These are phyloP conservation scores for Agonopterix alstromeriana DNA, from an alignment of 2,888 invertebrate genomes.

Conservation along the genomic window DNA sequence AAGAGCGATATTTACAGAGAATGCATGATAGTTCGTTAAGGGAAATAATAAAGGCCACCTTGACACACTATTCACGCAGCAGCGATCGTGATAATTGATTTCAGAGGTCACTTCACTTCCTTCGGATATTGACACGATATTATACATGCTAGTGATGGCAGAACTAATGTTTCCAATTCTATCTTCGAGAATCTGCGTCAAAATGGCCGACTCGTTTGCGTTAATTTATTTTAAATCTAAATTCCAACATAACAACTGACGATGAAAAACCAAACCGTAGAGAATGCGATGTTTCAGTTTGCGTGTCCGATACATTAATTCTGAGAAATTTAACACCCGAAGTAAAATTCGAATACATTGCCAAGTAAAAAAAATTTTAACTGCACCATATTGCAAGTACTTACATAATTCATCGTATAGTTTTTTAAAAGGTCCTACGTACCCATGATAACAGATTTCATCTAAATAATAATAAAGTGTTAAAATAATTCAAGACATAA, in stretches of 20 bases:
- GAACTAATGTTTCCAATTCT: not conserved
- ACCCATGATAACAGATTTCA: no score
- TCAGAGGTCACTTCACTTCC: constrained; percentile 7
- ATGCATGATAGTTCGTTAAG: constrained; percentile 20
- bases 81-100: constrained; percentile 7
- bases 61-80: constrained; percentile 30
- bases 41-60: constrained; percentile 33
- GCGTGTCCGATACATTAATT: not conserved
- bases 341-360: not conserved
- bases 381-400: no score
- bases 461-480: no score
- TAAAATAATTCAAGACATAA: no score
- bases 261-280: constrained; percentile 8
- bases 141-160: not conserved
- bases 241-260: constrained; percentile 13
- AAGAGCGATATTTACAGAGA: constrained; percentile 39
- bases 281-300: not conserved
- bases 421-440: no score
- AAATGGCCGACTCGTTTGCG: constrained; percentile 7
- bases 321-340: constrained; percentile 3
- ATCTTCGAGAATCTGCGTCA: constrained; percentile 10
- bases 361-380: no score
- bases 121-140: not conserved
- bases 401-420: no score
- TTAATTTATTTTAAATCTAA: constrained; percentile 3